Base-by-base conservation (phyloP, 2,888 invertebrate species). In the Spodoptera exigua region DNA sequence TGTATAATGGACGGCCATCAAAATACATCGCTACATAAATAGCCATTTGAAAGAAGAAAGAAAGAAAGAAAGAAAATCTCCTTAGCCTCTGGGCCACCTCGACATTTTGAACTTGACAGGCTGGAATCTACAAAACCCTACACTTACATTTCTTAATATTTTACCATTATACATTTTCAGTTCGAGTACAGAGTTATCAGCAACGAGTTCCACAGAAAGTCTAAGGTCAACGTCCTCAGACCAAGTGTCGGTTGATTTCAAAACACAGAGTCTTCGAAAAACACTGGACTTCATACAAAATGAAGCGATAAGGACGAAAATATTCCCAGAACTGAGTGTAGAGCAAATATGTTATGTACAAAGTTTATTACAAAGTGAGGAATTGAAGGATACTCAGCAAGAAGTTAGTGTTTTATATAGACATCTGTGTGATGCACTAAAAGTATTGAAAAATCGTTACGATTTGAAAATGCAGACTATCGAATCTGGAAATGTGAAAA, bases 271-370 rank as follows among this genome's bases (percentile, higher is more conserved):
- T 59, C 62, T 89, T 0, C 79, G 83, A 9, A 61, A 62, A 0
- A 80, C 81, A 0, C 64, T 86, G 0, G 77, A 75, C n/a, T 90
- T 88, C 54, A 58, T 90, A 0, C 85, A 85, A 56, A 79, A 85
- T 14, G 68, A 81, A 3, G 1, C 51, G 40, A 13, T 63, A 61
- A 27, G 64, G 0, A 58, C 35, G 0, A 43, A 85, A 9, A 56
- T 74, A n/a, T 89, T 83, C 56, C 81, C 84, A 0, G 76, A 80
- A 14, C 78, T 89, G 79, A 65, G 67, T 0, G 13, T 53, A 0
- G 43, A 58, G 0, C 81, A 86, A 35, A 80, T 82, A 0, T 55
- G 79, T 3, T 84, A 75, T 13, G 39, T 87, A 16, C 12, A 46
- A 0, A 16, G n/a, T 3, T 11, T 68, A 12, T 7, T 73, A 2